phyloP scores from a whole-genome alignment of 37 sponge, comb jelly and placozoan genomes.

The Spongilla lacustris region DNA sequence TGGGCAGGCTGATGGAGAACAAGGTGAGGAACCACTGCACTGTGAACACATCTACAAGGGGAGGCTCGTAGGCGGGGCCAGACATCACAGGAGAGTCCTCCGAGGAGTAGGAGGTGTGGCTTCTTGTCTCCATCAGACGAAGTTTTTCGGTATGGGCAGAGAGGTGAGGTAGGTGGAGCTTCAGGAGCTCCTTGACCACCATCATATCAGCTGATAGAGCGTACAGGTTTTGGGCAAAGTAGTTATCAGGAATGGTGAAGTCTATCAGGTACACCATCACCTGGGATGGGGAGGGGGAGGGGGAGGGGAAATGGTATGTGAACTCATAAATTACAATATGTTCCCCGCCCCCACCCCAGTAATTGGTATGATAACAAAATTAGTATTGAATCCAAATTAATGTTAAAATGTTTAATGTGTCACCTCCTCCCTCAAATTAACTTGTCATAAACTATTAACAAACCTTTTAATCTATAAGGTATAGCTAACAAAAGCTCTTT shows the following conservation, averaged over 20 bases:
- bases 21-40: conserved; percentile 95
- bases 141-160: conserved; percentile 67
- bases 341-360: too few species aligned
- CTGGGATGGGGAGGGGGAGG: conserved; percentile 1
- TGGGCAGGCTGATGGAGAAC: conserved; percentile 80
- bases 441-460: too few species aligned
- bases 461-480: too few species aligned
- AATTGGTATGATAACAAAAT: too few species aligned
- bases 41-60: conserved; percentile 86
- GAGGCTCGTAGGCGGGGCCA: conserved; percentile 80
- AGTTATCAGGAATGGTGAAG: conserved; percentile 78
- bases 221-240: conserved; percentile 84
- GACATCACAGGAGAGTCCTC: conserved; percentile 56
- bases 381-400: too few species aligned
- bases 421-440: too few species aligned
- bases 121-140: conserved; percentile 31
- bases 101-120: conserved; percentile 58
- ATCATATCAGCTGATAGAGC: conserved; percentile 83
- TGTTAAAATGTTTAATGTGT: too few species aligned
- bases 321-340: too few species aligned
- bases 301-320: not conserved
- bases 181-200: conserved; percentile 74
- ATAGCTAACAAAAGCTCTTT: too few species aligned
- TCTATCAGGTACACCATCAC: conserved; percentile 88
- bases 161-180: conserved; percentile 73